Conservation (phyloP, 1,140 invertebrate species). For the Tetranychus cinnabarinus region DNA sequence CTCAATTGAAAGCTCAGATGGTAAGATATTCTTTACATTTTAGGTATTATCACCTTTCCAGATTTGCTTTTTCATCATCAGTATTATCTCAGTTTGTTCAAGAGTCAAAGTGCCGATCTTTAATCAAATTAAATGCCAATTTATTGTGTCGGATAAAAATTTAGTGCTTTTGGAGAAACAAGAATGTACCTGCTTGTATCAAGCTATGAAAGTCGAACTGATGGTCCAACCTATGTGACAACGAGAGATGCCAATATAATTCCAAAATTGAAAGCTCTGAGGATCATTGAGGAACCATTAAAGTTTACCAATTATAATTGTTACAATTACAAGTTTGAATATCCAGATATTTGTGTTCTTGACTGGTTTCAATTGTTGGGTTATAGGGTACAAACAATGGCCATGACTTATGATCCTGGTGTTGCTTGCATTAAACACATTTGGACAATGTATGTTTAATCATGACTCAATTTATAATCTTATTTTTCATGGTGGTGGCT, state of each 20-base stretch:
- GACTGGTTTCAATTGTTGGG: neutral
- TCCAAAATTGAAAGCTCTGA: neutral
- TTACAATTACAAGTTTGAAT: neutral
- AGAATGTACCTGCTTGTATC: neutral
- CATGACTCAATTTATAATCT: no score
- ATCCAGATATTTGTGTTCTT: neutral
- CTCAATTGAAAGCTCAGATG: no score
- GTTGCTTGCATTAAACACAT: neutral
- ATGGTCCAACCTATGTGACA: neutral
- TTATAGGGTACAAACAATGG: neutral
- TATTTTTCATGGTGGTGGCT: no score
- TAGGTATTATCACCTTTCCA: neutral
- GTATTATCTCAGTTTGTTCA: neutral
- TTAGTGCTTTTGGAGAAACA: no score
- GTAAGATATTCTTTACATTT: no score
- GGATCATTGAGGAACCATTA: neutral
- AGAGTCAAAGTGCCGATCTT: no score
- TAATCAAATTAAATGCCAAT: no score
- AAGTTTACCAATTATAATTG: neutral
- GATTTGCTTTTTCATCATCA: neutral
- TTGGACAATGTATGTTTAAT: neutral
- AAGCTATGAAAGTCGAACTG: neutral
- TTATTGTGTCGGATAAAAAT: no score
- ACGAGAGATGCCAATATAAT: neutral
- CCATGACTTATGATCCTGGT: neutral